A percentile compares a stretch with the other conserved stretches of the same genome.
Conservation (phyloP, 2,797 vertebrate genomes). For the Dermochelys coriacea region DNA sequence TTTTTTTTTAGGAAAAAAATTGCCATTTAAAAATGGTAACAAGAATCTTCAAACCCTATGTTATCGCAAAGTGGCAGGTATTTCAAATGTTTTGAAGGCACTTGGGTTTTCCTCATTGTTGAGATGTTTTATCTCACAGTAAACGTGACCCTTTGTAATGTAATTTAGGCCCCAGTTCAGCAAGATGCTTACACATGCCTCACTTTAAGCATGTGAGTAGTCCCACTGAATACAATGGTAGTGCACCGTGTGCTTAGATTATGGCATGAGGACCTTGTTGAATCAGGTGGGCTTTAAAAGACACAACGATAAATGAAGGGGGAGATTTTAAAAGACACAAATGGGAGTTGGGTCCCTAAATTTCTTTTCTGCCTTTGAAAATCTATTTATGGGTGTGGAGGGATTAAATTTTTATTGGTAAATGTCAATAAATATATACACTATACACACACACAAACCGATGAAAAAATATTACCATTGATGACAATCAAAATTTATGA, state of each 20-base stretch:
- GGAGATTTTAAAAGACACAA: not conserved
- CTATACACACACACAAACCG: not conserved
- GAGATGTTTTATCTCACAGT: not conserved
- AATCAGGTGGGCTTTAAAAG: not conserved
- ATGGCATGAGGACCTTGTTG: not conserved
- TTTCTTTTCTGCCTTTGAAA: not conserved
- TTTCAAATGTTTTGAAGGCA: not conserved
- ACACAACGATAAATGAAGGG: not conserved
- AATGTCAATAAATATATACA: not conserved
- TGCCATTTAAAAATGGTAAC: not conserved
- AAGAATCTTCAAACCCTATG: not conserved
- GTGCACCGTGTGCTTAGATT: not conserved
- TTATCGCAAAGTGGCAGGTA: not conserved
- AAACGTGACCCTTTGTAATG: too few relatives aligned
- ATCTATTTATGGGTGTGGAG: not conserved
- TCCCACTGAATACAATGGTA: not conserved
- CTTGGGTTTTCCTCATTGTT: not conserved
- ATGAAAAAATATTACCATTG: not conserved
- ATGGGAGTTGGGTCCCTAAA: not conserved
- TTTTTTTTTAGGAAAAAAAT: not conserved
- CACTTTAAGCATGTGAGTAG: not conserved
- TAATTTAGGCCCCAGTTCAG: not conserved
- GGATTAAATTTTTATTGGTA: not conserved
- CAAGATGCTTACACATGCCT: not conserved
- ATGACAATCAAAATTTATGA: not conserved